Evolutionary conservation across 2,797 vertebrate species (phyloP), one percentile per base, ranked within the genome.

Genomic region (Aldrovandia affinis): DNA sequence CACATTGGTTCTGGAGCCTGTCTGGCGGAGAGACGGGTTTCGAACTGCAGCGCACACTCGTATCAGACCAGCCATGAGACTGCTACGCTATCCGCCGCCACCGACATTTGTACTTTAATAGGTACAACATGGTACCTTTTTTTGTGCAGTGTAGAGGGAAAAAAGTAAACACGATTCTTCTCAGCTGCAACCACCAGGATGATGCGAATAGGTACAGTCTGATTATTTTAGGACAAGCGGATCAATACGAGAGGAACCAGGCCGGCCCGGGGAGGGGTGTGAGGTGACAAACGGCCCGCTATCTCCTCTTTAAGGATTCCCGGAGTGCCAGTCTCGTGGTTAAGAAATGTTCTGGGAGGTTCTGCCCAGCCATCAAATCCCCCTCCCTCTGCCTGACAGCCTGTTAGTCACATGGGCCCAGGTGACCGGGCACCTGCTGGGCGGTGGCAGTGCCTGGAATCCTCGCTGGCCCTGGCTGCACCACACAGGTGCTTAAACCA

Each of bases 401-500:
- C 55, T 78, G 25, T 78, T 81, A 61, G 80, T 81, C 80, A n/a
- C 55, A n/a, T 2, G 15, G 30, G 55, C 55, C 33, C 28, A 42
- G 28, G 57, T 22, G 30, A 39, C 39, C 39, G 14, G 47, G 73
- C 75, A 61, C 83, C 83, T 78, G 83, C 42, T 83, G 28, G 33
- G 50, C 20, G 8, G 70, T 39, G 25, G 54, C 42, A 9, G 70
- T 3, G 28, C 28, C 73, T 25, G 44, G 83, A 61, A 22, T n/a
- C 78, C 57, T 42, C 63, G 36, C 52, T 36, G 61, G n/a, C 50
- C 78, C n/a, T n/a, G 65, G 83, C 78, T 25, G 52, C 36, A 57
- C 59, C 82, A 52, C 59, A 73, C 83, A 47, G 83, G 78, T 84
- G 81, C 78, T 84, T 84, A 70, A 73, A 50, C 44, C 33, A 2